Evolutionary conservation across 2,888 invertebrate genomes (phyloP).

Genomic region (Conomelus anceps): DNA sequence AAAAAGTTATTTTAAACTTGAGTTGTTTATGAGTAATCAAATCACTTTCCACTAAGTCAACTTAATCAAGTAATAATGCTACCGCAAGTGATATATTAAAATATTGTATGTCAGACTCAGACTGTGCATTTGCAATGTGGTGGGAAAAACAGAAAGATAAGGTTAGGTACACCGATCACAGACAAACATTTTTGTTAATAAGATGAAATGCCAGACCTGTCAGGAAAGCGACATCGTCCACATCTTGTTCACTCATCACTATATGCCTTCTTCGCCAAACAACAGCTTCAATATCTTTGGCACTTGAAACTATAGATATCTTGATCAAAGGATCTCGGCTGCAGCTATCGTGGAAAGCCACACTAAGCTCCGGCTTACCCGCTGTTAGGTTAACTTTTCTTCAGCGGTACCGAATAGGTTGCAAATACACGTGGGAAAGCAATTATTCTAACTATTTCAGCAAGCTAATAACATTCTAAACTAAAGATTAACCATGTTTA

Average conservation of each 20-base stretch:
- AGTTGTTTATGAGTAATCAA: too few species aligned
- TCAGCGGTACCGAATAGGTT: not conserved
- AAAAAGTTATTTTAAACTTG: too few species aligned
- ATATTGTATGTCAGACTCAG: too few species aligned
- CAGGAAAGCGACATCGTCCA: conserved; percentile 87
- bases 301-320: conserved; percentile 45
- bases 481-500: not conserved
- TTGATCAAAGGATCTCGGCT: conserved; percentile 43
- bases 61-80: too few species aligned
- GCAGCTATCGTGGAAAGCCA: conserved; percentile 24
- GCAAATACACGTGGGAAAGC: not conserved
- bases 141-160: not conserved
- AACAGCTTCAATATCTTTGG: conserved; percentile 46
- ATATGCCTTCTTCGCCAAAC: conserved; percentile 45
- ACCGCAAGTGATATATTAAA: too few species aligned
- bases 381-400: not conserved
- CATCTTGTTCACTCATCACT: conserved; percentile 85
- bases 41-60: too few species aligned
- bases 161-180: not conserved
- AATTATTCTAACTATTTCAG: not conserved
- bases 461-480: not conserved
- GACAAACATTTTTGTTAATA: not conserved
- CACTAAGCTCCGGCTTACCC: conserved; percentile 14
- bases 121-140: not conserved
- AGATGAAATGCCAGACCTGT: conserved; percentile 55